These are phyloP conservation scores for Athene noctua DNA, from an alignment of 2,113 vertebrate genomes.

Conservation along the genomic window DNA sequence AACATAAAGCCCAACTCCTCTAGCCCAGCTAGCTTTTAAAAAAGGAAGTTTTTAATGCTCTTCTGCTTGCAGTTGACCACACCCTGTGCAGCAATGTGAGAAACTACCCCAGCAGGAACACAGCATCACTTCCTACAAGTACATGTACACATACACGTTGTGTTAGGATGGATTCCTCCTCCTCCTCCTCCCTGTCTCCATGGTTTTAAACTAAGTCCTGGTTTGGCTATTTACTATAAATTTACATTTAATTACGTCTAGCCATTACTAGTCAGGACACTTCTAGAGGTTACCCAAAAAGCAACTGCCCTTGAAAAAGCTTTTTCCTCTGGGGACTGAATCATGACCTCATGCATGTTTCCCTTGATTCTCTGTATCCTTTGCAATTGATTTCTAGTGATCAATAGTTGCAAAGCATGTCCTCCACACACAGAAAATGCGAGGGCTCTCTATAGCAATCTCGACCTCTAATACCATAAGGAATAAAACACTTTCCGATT, in stretches of 20 bases:
- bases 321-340: neutral
- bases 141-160: neutral
- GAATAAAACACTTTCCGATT: neutral
- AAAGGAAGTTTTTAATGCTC: neutral
- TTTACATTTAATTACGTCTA: neutral
- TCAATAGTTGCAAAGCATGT: neutral
- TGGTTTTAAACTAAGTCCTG: neutral
- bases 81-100: neutral
- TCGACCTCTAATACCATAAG: neutral
- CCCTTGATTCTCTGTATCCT: constrained; percentile 32
- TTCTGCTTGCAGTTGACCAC: neutral
- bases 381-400: constrained; percentile 14
- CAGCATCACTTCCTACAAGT: neutral
- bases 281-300: constrained; percentile 23
- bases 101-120: neutral
- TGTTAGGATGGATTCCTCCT: neutral
- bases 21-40: neutral
- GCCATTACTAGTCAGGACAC: neutral
- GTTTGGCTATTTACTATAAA: neutral
- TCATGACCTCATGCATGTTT: neutral
- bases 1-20: neutral
- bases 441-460: neutral
- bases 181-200: neutral
- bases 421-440: neutral
- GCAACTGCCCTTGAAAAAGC: neutral